Percentiles rank a stretch among this genome's conserved stretches.
Evolutionary conservation across 2,888 invertebrate species (phyloP).

Genomic region (Unio pictorum): DNA sequence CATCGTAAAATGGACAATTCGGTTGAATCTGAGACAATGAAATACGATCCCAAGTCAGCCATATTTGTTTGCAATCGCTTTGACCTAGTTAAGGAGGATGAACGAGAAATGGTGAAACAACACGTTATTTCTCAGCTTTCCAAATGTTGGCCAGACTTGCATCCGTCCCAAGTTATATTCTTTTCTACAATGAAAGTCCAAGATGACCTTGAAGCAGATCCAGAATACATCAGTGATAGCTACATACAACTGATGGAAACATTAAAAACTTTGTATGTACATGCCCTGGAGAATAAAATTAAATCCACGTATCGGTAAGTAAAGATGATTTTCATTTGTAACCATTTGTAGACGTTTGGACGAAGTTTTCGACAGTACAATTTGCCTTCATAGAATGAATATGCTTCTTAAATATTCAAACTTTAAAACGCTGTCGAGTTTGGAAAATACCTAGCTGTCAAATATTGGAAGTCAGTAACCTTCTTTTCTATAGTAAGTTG

Average conservation of each 20-base stretch:
- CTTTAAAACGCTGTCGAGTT: too few relatives aligned
- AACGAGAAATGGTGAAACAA: constrained; percentile 43
- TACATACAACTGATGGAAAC: constrained; percentile 32
- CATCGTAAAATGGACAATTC: not conserved
- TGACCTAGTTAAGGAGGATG: constrained; percentile 50
- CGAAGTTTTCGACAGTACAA: too few relatives aligned
- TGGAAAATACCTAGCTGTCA: too few relatives aligned
- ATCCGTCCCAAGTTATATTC: constrained; percentile 42
- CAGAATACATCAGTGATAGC: constrained; percentile 43
- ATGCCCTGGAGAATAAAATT: constrained; percentile 30
- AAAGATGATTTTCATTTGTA: too few relatives aligned
- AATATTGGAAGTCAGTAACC: too few relatives aligned
- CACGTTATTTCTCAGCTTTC: constrained; percentile 47
- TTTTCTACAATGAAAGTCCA: constrained; percentile 34
- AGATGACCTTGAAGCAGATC: constrained; percentile 21
- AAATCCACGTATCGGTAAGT: constrained; percentile 43
- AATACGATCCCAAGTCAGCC: constrained; percentile 53
- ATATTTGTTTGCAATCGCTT: constrained; percentile 64
- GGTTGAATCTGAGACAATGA: not conserved
- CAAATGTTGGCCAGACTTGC: constrained; percentile 54
- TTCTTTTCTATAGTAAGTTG: too few relatives aligned
- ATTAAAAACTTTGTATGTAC: constrained; percentile 18
- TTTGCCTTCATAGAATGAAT: too few relatives aligned
- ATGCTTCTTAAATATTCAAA: too few relatives aligned
- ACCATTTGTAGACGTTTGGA: too few relatives aligned